Conservation (phyloP, 2,797 vertebrate genomes). For the Gambusia yucatana region DNA sequence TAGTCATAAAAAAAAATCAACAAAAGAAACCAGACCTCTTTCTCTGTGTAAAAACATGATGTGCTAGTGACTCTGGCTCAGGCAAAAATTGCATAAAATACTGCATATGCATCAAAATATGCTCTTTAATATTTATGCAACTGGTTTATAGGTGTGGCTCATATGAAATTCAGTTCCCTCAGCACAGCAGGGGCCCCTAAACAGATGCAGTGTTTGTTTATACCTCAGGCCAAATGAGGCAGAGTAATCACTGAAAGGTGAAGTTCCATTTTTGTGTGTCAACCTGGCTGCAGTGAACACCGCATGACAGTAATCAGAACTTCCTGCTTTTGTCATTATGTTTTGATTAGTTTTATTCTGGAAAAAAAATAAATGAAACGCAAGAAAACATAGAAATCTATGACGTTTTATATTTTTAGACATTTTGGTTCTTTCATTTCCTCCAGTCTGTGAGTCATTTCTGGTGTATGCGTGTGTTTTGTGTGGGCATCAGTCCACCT, state of each 20-base stretch:
- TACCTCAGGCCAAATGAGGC: neutral
- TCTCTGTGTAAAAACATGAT: neutral
- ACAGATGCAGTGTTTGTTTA: slow-evolving; percentile 2
- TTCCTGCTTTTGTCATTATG: neutral
- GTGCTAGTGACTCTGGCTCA: neutral
- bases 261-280: neutral
- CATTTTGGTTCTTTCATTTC: neutral
- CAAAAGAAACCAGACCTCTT: neutral
- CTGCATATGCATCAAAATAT: neutral
- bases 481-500: slow-evolving; percentile 64
- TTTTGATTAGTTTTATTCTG: neutral
- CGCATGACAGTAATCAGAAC: neutral
- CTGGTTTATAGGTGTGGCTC: neutral
- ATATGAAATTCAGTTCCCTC: neutral
- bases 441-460: slow-evolving; percentile 1
- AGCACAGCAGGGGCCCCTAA: neutral
- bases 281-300: neutral
- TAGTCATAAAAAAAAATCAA: neutral
- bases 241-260: neutral
- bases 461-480: slow-evolving; percentile 24
- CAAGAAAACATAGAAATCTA: neutral
- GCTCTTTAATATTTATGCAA: neutral
- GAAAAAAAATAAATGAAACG: neutral
- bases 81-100: neutral
- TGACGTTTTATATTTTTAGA: neutral